Conservation (phyloP, 2,113 vertebrate genomes). For the Oophaga pumilio region DNA sequence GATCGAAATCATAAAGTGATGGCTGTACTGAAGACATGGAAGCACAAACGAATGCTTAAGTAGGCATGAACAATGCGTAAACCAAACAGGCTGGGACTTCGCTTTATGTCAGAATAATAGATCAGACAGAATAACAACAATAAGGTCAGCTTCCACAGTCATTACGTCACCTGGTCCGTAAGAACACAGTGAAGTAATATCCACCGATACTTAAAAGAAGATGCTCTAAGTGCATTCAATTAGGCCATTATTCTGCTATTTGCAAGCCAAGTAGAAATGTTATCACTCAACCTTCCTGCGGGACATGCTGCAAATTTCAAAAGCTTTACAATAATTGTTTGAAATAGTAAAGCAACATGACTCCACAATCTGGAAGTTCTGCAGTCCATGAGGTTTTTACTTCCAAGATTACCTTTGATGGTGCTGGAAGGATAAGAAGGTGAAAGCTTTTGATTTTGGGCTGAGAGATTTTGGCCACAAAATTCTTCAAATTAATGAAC, state of each 20-base stretch:
- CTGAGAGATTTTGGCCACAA: background rate
- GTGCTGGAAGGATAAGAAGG: background rate
- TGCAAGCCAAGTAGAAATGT: slow-evolving; percentile 6
- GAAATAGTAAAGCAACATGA: background rate
- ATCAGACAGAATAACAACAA: slow-evolving; percentile 55
- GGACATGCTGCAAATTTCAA: background rate
- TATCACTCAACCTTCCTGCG: background rate
- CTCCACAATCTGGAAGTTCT: background rate
- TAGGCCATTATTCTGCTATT: slow-evolving; percentile 19
- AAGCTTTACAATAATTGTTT: background rate
- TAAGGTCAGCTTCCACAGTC: slow-evolving; percentile 44
- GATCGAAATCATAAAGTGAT: slow-evolving; percentile 25
- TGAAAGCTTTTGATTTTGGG: background rate
- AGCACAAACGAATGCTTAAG: slow-evolving; percentile 53
- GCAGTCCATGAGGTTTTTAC: background rate
- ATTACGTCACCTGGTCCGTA: slow-evolving; percentile 51
- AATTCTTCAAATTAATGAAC: too few relatives aligned
- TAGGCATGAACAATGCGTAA: slow-evolving; percentile 55
- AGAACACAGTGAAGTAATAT: slow-evolving; percentile 49
- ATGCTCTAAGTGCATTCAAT: slow-evolving; percentile 35
- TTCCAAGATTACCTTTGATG: background rate
- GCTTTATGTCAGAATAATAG: slow-evolving; percentile 56
- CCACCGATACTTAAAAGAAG: slow-evolving; percentile 43
- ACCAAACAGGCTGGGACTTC: slow-evolving; percentile 38
- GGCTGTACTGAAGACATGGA: slow-evolving; percentile 42